Percentiles rank a stretch among this genome's conserved stretches.
These are phyloP conservation scores for Pollenia amentaria DNA, from an alignment of 2,888 invertebrate species.

Conservation along the genomic window DNA sequence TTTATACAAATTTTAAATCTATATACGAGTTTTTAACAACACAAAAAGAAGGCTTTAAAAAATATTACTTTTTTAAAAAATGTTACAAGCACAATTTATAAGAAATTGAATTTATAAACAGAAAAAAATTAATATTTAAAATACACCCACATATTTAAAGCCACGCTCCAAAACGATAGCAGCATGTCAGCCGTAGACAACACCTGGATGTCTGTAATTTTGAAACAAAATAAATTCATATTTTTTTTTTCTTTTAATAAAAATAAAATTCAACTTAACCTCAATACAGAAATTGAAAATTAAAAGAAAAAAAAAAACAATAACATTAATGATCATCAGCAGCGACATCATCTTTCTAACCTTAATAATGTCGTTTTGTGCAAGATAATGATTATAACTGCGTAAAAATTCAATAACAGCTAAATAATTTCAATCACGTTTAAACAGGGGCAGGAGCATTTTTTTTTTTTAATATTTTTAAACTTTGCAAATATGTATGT, in stretches of 20 bases:
- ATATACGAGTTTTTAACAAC: too few relatives aligned
- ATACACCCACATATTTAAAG: background rate
- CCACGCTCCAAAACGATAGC: background rate
- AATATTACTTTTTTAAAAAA: background rate
- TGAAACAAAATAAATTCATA: conserved; percentile 2
- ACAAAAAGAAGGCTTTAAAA: too few relatives aligned
- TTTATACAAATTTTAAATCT: too few relatives aligned
- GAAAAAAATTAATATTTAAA: conserved; percentile 8
- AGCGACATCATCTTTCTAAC: background rate
- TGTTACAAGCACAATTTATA: conserved; percentile 51
- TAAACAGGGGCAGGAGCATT: background rate
- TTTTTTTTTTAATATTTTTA: background rate
- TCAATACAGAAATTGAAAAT: conserved; percentile 11
- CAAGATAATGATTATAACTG: conserved; percentile 44
- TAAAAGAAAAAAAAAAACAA: background rate
- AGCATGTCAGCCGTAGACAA: conserved; percentile 34
- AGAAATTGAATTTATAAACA: conserved; percentile 43
- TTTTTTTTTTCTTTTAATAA: background rate
- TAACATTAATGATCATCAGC: background rate
- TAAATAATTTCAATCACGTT: conserved; percentile 62
- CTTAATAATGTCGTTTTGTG: conserved; percentile 13
- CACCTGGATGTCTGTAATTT: conserved; percentile 44
- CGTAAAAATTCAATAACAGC: conserved; percentile 65
- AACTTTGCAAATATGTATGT: conserved; percentile 13
- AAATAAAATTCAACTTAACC: conserved; percentile 3